These are phyloP conservation scores for Diphyllodes magnificus DNA, from an alignment of 2,113 vertebrate species.

Conservation along the genomic window DNA sequence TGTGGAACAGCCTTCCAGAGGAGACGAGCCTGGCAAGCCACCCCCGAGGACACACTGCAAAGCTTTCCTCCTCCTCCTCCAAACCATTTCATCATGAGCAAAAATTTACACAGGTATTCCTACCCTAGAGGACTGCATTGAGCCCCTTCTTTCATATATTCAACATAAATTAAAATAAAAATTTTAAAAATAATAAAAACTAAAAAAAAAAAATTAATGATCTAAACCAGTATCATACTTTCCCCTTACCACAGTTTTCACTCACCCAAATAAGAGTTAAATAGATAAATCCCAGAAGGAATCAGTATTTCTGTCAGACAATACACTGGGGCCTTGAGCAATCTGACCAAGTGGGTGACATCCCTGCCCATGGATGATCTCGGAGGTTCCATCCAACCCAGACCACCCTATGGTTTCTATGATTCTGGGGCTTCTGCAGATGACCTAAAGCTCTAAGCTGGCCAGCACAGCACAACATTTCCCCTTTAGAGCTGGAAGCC, in stretches of 20 bases:
- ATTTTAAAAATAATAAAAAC: too few species aligned
- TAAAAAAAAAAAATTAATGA: background rate
- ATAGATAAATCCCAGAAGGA: background rate
- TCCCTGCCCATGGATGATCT: background rate
- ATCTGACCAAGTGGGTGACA: background rate
- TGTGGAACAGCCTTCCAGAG: background rate
- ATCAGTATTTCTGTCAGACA: background rate
- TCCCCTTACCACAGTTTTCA: background rate
- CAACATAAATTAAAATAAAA: background rate
- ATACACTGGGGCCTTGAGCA: background rate
- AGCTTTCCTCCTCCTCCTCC: background rate
- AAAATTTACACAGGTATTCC: background rate
- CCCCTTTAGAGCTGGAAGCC: rapidly evolving
- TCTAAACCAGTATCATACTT: background rate
- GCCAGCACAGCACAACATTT: background rate
- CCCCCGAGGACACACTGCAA: background rate
- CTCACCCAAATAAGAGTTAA: background rate
- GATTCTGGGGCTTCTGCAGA: background rate
- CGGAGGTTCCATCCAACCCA: background rate
- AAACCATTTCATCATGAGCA: background rate
- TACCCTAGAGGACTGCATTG: background rate
- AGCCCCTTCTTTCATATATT: background rate
- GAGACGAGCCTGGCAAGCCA: background rate
- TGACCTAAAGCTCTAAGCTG: background rate
- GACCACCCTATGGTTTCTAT: background rate